Evolutionary conservation across 2,888 invertebrate species (phyloP), one percentile per base, ranked within the genome.

Genomic region (Polyommatus icarus): DNA sequence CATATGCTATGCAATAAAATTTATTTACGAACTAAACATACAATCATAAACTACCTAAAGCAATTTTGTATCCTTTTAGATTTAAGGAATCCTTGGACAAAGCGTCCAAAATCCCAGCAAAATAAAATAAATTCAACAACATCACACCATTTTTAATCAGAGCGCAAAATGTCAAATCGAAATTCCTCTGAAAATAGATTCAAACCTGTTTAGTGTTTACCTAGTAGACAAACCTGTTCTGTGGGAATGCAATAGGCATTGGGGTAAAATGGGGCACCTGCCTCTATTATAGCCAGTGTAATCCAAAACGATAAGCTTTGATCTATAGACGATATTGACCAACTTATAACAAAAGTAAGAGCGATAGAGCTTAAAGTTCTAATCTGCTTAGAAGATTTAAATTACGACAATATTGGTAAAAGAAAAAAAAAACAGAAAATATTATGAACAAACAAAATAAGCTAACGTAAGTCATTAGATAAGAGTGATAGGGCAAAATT

Each of bases 161-260:
- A 67, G 24, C 67, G 29, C 67, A 12, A 61, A 67, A 67, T 67
- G 67, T 15, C 67, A 67, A 67, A 67, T 67, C 29, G 1, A 5
- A 29, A 67, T 67, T 67, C 67, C 67, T 67, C 67, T 67, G 67
- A 7, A 67, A 67, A 67, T 32, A 67, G 67, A 67, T 67, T 29
- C 12, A 15, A 67, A 67, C 67, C 29, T 67, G 67, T 67, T 67
- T 32, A 29, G 15, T 67, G 67, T 67, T 67, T 32, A 32, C 29
- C 29, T 15, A 67, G 67, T 67, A 67, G 67, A 18, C 29, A 67
- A 67, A 67, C 67, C 67, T 67, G 67, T 67, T 67, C 29, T 67
- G 29, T 67, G 67, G 61, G 61, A 61, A 61, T 61, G 61, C 10
- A 61, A 61, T 61, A 61, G 61, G 61, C 61, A 24, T 24, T 29